A percentile compares a stretch with the other conserved stretches of the same genome.
Conservation (phyloP, 2,113 vertebrate genomes). For the Rana temporaria region DNA sequence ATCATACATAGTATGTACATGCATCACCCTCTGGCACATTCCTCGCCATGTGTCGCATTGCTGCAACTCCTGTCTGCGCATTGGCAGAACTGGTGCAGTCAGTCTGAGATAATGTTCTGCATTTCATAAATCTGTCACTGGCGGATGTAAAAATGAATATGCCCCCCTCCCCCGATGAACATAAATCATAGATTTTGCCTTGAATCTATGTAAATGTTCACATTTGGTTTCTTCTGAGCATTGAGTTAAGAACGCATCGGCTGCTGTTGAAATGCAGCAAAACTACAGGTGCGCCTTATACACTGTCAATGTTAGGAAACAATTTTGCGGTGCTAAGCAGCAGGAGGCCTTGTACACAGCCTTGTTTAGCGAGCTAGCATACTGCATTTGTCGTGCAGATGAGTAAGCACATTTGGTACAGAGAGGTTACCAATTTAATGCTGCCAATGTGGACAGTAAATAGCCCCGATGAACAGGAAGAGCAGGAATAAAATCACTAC, state of each 20-base stretch:
- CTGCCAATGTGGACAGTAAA: constrained; percentile 49
- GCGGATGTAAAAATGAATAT: too few species aligned
- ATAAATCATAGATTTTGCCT: too few species aligned
- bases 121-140: not conserved
- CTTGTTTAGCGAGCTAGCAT: constrained; percentile 8
- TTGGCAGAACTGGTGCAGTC: not conserved
- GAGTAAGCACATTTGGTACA: constrained; percentile 16
- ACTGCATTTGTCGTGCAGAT: constrained; percentile 25
- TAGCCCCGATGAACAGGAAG: constrained; percentile 37
- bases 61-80: not conserved
- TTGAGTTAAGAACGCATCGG: too few species aligned
- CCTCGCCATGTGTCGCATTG: not conserved
- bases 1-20: not conserved
- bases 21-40: not conserved
- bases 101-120: not conserved
- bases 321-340: not conserved
- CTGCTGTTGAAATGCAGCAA: not conserved
- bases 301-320: not conserved
- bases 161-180: too few species aligned
- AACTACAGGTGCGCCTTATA: not conserved
- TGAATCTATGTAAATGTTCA: too few species aligned
- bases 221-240: too few species aligned
- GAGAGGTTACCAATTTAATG: constrained; percentile 29
- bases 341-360: not conserved
- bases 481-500: constrained; percentile 14